Base-by-base conservation (phyloP, 2,797 vertebrate species). In the Pagetopsis macropterus region DNA sequence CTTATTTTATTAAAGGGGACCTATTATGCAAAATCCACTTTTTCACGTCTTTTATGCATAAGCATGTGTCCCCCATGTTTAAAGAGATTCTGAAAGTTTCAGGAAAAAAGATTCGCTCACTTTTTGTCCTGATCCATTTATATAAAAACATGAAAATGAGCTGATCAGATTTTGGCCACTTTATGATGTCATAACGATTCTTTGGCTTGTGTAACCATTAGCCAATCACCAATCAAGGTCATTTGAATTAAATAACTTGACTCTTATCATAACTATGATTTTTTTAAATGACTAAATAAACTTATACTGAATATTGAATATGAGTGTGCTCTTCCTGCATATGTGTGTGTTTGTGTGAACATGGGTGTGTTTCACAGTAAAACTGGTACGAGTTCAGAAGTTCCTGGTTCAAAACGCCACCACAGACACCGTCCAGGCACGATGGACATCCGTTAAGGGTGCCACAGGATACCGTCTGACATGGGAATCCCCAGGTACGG, bases 391-490 rank as follows among this genome's bases (percentile, higher is more conserved):
- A 1, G 96, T 97, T 58, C 72, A 94, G 72, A 90, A 88, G 51
- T 86, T 98, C 59, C 41, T 89, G 78, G 94, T 97, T 50, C 94
- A 97, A 88, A 97, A 97, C 0, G 89, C 94, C 77, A 97, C 96
- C 40, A 97, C 95, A 0, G 89, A 97, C 91, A 96, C 96, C 0
- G 83, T 97, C 56, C 96, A 96, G 81, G 95, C 95, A 0, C 85
- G 94, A n/a, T 98, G 97, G 96, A 80, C 84, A 0, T 84, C 94
- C 0, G 95, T 97, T 5, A 92, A 72, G 7, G 97, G 96, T 3
- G 96, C 97, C 2, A 91, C 95, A 0, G 97, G 97, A 2, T 97
- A 97, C 90, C 93, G 96, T 11, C 94, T 97, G 62, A 97, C 95
- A n/a, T 97, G 96, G 96, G 85, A 89, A 7, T 94, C 96, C 1